Percentiles rank a stretch among this genome's conserved stretches.
Evolutionary conservation across 2,113 vertebrate species (phyloP).

Genomic region (Erinaceus europaeus): DNA sequence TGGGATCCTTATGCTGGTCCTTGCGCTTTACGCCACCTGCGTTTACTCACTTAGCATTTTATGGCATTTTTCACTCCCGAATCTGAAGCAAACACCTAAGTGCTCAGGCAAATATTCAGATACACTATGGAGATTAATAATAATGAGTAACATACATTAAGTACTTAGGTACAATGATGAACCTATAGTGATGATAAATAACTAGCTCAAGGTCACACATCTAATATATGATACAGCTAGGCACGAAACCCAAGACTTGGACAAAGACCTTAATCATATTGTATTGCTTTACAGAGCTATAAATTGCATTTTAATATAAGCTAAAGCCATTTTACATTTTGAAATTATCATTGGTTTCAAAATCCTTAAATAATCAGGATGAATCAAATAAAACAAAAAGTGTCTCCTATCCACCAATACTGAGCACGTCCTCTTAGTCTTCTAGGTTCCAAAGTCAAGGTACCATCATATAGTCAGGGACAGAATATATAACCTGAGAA

Average conservation of each 20-base stretch:
- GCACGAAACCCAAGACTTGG: neutral
- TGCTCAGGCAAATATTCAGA: slow-evolving; percentile 27
- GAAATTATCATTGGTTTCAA: neutral
- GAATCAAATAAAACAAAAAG: slow-evolving; percentile 29
- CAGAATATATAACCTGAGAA: neutral
- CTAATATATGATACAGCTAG: neutral
- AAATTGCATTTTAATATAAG: neutral
- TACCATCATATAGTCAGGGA: neutral
- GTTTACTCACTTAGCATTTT: too few relatives aligned
- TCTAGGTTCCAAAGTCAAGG: neutral
- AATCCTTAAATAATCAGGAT: neutral
- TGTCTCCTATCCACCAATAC: neutral
- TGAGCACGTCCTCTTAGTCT: neutral
- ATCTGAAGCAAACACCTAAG: slow-evolving; percentile 6
- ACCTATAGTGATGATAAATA: neutral
- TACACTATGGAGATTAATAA: neutral
- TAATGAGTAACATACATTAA: neutral
- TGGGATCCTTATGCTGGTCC: too few relatives aligned
- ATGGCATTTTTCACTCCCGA: neutral
- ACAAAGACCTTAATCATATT: neutral
- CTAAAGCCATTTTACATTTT: neutral
- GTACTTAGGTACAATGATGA: neutral
- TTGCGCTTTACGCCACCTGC: too few relatives aligned
- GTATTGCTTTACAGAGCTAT: neutral
- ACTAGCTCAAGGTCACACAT: neutral